A percentile compares a stretch with the other conserved stretches of the same genome.
These are phyloP conservation scores for Acromyrmex charruanus DNA, from an alignment of 1,140 invertebrate genomes.

Conservation along the genomic window DNA sequence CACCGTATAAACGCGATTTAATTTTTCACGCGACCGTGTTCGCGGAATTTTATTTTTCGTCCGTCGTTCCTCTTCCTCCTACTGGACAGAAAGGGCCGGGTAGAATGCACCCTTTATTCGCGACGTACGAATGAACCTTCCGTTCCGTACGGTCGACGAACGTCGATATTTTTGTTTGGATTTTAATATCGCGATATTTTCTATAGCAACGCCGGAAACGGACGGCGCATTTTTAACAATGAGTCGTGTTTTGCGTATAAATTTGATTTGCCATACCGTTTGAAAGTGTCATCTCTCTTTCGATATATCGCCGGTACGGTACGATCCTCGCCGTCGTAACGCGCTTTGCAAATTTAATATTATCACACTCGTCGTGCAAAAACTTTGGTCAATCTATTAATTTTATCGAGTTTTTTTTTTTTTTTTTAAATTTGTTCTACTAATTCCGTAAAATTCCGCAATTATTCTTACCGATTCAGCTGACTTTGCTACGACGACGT, in stretches of 20 bases:
- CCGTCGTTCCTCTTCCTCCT: background rate
- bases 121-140: background rate
- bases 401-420: background rate
- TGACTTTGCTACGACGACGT: background rate
- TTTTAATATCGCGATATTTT: slow-evolving; percentile 52
- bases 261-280: slow-evolving; percentile 42
- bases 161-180: slow-evolving; percentile 46
- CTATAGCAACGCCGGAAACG: slow-evolving; percentile 35
- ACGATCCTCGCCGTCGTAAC: background rate
- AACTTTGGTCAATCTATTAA: slow-evolving; percentile 3
- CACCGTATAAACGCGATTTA: slow-evolving; percentile 57
- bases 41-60: slow-evolving; percentile 25
- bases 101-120: slow-evolving; percentile 36
- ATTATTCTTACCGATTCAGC: slow-evolving; percentile 6
- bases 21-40: slow-evolving; percentile 39
- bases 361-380: background rate
- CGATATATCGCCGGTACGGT: background rate
- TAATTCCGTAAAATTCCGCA: background rate
- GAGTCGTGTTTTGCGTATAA: slow-evolving; percentile 31
- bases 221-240: slow-evolving; percentile 37
- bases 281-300: slow-evolving; percentile 14
- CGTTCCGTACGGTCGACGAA: background rate
- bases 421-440: background rate
- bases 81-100: background rate
- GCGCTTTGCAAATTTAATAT: slow-evolving; percentile 36